Base-by-base conservation (phyloP, 2,113 vertebrate species). In the Eulemur macaco region DNA sequence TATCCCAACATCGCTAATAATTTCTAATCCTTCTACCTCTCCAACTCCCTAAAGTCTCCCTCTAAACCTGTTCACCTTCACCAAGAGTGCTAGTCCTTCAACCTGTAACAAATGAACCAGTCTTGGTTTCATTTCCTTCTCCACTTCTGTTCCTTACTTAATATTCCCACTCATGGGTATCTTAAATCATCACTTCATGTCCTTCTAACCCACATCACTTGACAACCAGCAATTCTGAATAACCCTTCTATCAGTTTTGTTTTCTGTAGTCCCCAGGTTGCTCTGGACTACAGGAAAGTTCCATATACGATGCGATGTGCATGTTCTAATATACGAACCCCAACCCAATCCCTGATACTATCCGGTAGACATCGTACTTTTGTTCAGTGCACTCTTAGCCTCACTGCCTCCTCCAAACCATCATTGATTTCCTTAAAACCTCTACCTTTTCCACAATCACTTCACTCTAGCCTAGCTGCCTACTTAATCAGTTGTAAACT, bases 301-400 rank as follows among this genome's bases (percentile, higher is more conserved):
- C 64, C 45, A 25, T 0, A 1, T 4, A 52, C 68, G 37, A 17
- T 8, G 1, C 34, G 5, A 78, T 21, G 15, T 37, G 21, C 0
- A 5, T 23, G 27, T 25, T n/a, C 50, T 27, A 39, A 52, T 20
- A 0, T 3, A 58, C 5, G 27, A 77, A 34, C 37, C 29, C 45
- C 54, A 85, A 7, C 2, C 42, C 8, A 76, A 21, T 1, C 6
- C 37, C 66, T 34, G 23, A 0, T 4, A 4, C 37, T n/a, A 34
- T 56, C 23, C 6, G 7, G 27, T 29, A 18, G 86, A 78, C 20
- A 15, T 31, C 27, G 39, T 34, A 37, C 45, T 73, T n/a, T 3
- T 0, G 25, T 95, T 10, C 42, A 45, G 11, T 31, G 1, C 58
- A 29, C 12, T n/a, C 39, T n/a, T 23, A 25, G 4, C n/a, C n/a